Base-by-base conservation (phyloP, 2,888 invertebrate species). In the Linnaemya tessellans region DNA sequence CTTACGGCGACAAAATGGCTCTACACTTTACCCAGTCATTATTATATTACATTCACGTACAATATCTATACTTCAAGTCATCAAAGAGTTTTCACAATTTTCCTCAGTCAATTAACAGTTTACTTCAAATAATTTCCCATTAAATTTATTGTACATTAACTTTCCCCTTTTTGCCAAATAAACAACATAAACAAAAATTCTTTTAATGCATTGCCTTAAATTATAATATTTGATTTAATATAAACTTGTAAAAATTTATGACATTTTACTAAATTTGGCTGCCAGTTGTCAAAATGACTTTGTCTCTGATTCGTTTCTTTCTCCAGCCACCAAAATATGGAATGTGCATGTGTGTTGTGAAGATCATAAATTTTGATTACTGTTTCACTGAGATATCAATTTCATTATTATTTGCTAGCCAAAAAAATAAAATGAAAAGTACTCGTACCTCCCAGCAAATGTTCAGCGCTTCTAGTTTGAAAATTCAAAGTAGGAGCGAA, bases 321-420 rank as follows among this genome's bases (percentile, higher is more conserved):
- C n/a, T 20, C 38, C 62, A 62, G 9, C n/a, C 20, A 22, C 18
- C 73, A 41, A 46, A 77, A 49, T 41, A 46, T 43, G 51, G 67
- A 77, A 80, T 73, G 84, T 73, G 67, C 71, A 80, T 73, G 67
- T 68, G 30, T 64, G 46, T 62, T 64, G 70, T 62, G 43, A 70
- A 74, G 80, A 81, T 78, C 73, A 84, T 84, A 84, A 80, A 84
- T 73, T 84, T 84, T 84, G 81, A 84, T 84, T 84, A 84, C 84
- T 84, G 74, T 81, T 84, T 78, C 58, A 74, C 84, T 38, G 20
- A 75, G 84, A 78, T 78, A 81, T 78, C 80, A 84, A 62, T 74
- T 71, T 77, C 65, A 38, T 80, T 67, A 58, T 67, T 58, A 10
- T 22, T 67, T 30, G 58, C n/a, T 25, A 15, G 46, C 8, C 13